Evolutionary conservation across 1,140 invertebrate genomes (phyloP), one percentile per base, ranked within the genome.

Genomic region (Drosophila pallidifrons): DNA sequence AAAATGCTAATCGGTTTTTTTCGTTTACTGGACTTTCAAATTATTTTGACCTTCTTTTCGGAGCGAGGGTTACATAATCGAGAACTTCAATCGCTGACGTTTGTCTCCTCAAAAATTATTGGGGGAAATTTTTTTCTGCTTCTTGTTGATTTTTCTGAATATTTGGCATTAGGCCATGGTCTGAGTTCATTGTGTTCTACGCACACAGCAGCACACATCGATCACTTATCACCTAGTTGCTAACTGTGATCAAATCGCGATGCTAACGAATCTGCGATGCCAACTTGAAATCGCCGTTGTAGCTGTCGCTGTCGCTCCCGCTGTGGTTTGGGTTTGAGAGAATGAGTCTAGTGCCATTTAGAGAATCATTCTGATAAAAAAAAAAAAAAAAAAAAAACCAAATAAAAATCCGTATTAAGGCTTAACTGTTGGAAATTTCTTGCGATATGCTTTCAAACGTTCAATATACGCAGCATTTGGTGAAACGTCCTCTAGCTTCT

Each of bases 141-240:
- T 41, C 20, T 61, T 49, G 55, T 35, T 0, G 25, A 49, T 66
- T 55, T 75, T 61, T 2, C 7, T 3, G 35, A 67, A n/a, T 13
- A 7, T 70, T 73, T 59, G 41, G 65, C 55, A 66, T 38, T 54
- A 38, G 41, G 47, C 66, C 11, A n/a, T 45, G 16, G 57, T 10
- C 58, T 5, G 35, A 20, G 76, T 75, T 82, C 72, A 82, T 71
- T 70, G 76, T 79, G 79, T 80, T 83, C 66, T 79, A 61, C 54
- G 64, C 66, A 68, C 35, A 63, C 10, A 32, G 30, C 30, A 8
- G 30, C 30, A 32, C 38, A 46, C 11, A 46, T 69, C 68, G 15
- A 8, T 16, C 55, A 59, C 35, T 87, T 87, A 87, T 60, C 83
- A 87, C 67, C 43, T 74, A 35, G 6, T 20, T 73, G 83, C 70